phyloP scores from a whole-genome alignment of 2,888 invertebrate genomes.

The Scrobipalpa atriplicella region DNA sequence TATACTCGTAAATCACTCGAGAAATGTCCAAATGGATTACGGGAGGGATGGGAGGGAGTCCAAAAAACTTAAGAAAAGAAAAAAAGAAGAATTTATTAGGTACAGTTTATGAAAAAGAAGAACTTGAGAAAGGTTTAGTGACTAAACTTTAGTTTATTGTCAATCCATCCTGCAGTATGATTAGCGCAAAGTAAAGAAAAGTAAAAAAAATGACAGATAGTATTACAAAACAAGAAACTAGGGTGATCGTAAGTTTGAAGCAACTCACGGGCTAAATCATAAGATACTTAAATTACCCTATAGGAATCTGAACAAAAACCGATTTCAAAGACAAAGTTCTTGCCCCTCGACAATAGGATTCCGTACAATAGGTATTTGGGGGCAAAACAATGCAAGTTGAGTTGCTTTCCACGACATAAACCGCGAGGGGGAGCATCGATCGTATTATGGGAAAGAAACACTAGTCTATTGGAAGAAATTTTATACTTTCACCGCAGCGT shows the following conservation, averaged over 20 bases:
- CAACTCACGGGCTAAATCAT: too few relatives aligned
- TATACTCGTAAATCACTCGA: slow-evolving; percentile 7
- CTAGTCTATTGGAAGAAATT: slow-evolving; percentile 20
- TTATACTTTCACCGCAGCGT: slow-evolving; percentile 24
- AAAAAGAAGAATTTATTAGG: too few relatives aligned
- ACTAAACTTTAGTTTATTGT: too few relatives aligned
- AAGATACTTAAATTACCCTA: neutral
- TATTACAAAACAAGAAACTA: too few relatives aligned
- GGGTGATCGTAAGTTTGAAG: neutral
- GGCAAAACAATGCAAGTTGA: slow-evolving; percentile 52
- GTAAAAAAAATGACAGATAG: too few relatives aligned
- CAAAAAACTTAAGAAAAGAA: neutral
- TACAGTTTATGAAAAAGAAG: too few relatives aligned
- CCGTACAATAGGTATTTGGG: slow-evolving; percentile 39
- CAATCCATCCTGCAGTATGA: too few relatives aligned
- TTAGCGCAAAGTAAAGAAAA: too few relatives aligned
- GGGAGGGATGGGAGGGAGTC: neutral
- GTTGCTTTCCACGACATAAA: slow-evolving; percentile 34
- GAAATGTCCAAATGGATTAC: neutral
- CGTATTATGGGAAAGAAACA: slow-evolving; percentile 25
- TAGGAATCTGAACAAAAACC: slow-evolving; percentile 9
- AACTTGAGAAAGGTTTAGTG: too few relatives aligned
- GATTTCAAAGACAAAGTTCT: slow-evolving; percentile 23
- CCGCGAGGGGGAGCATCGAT: slow-evolving; percentile 30
- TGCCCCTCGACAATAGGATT: slow-evolving; percentile 36